Evolutionary conservation across 2,888 invertebrate genomes (phyloP).

Genomic region (Agrypnus murinus): DNA sequence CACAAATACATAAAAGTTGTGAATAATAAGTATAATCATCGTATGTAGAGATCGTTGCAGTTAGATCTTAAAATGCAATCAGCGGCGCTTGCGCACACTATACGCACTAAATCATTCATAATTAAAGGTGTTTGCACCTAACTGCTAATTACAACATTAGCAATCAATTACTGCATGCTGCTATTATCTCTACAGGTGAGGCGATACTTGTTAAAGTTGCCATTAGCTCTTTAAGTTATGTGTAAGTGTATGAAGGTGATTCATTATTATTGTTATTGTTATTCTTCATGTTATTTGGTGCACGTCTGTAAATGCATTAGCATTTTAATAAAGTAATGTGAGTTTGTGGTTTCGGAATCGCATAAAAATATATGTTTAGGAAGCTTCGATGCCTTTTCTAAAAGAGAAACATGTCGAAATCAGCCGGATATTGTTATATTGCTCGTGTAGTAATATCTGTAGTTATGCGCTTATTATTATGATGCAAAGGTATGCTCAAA

Average conservation of each 20-base stretch:
- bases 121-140: slow-evolving; percentile 51
- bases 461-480: too few species aligned
- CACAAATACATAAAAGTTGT: too few species aligned
- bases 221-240: slow-evolving; percentile 42
- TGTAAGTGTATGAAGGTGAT: slow-evolving; percentile 32
- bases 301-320: slow-evolving; percentile 23
- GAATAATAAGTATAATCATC: too few species aligned
- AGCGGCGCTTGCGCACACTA: slow-evolving; percentile 22
- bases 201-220: slow-evolving; percentile 45
- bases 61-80: slow-evolving; percentile 26
- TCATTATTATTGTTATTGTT: slow-evolving; percentile 35
- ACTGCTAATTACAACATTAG: slow-evolving; percentile 51
- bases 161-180: slow-evolving; percentile 50
- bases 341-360: slow-evolving; percentile 27
- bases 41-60: too few species aligned
- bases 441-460: too few species aligned
- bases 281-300: slow-evolving; percentile 31
- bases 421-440: too few species aligned
- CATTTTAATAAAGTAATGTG: slow-evolving; percentile 23
- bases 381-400: not conserved
- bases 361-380: not conserved
- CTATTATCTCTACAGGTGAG: slow-evolving; percentile 46
- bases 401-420: too few species aligned
- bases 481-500: too few species aligned
- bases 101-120: slow-evolving; percentile 50